A percentile compares a stretch with the other conserved stretches of the same genome.
Conservation (phyloP, 2,113 vertebrate species). For the Peromyscus californicus region DNA sequence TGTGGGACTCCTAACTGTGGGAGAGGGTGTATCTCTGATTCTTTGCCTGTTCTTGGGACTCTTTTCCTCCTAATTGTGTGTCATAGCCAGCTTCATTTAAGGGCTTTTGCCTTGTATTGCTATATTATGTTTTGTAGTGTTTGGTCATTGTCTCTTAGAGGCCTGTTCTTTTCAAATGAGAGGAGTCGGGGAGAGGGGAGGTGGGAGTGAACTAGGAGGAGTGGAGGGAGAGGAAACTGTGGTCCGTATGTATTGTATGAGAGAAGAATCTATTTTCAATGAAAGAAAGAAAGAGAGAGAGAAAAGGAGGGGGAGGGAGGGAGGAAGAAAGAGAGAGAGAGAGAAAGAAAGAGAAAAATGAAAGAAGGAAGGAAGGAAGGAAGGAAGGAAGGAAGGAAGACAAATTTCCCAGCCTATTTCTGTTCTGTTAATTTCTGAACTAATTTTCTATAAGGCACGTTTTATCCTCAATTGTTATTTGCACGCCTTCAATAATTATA, state of each 20-base stretch:
- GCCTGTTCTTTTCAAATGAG: neutral
- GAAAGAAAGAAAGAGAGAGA: no score
- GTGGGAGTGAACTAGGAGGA: neutral
- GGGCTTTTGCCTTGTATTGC: no score
- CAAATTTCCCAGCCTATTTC: slow-evolving; percentile 1
- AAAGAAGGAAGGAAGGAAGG: neutral
- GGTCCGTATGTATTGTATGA: neutral
- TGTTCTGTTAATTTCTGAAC: slow-evolving; percentile 13
- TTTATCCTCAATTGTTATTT: neutral
- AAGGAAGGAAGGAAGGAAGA: neutral
- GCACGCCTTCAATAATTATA: neutral
- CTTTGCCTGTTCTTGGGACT: neutral
- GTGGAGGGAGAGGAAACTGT: no score
- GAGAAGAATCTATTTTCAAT: neutral
- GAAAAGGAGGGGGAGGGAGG: no score
- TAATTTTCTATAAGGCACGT: neutral
- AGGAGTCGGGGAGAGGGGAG: neutral
- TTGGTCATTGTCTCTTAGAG: neutral
- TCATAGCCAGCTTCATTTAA: neutral
- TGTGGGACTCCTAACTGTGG: neutral
- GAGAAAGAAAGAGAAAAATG: neutral
- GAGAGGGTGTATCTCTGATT: neutral
- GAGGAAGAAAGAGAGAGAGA: no score
- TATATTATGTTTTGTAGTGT: neutral
- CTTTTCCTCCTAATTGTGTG: neutral